Conservation (phyloP, 2,113 vertebrate species). For the Haliaeetus leucogaster region DNA sequence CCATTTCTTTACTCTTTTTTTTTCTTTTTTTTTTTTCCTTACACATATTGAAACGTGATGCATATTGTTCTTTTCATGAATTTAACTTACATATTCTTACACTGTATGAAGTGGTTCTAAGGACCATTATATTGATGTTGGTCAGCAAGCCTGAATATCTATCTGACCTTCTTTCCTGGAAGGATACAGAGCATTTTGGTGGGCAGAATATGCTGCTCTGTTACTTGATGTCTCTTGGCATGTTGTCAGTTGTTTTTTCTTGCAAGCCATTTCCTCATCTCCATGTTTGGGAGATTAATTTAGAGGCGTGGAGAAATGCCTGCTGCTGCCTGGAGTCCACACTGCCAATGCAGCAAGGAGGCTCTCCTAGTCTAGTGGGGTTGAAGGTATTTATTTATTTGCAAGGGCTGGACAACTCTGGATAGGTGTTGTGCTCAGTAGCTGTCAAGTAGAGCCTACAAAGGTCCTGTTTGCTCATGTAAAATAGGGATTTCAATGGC, state of each 20-base stretch:
- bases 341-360: not conserved
- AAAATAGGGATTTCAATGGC: not conserved
- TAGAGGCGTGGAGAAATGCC: not conserved
- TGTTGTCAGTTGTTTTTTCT: not conserved
- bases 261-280: not conserved
- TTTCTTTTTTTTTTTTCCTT: not conserved
- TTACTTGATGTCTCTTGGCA: not conserved
- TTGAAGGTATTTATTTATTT: not conserved
- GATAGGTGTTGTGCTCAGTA: not conserved
- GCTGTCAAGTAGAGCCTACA: not conserved
- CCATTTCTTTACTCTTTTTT: not conserved
- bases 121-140: not conserved
- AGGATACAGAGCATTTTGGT: rapidly evolving
- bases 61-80: not conserved
- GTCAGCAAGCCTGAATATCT: not conserved
- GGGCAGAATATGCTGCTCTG: not conserved
- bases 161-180: not conserved
- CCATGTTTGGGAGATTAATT: not conserved
- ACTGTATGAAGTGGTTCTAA: not conserved
- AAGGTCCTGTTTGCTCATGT: not conserved
- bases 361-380: rapidly evolving
- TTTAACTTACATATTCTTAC: not conserved
- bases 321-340: not conserved
- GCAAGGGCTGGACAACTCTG: not conserved
- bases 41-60: not conserved